A percentile compares a stretch with the other conserved stretches of the same genome.
phyloP scores from a whole-genome alignment of 2,113 vertebrate species.

The Hepsetus odoe region DNA sequence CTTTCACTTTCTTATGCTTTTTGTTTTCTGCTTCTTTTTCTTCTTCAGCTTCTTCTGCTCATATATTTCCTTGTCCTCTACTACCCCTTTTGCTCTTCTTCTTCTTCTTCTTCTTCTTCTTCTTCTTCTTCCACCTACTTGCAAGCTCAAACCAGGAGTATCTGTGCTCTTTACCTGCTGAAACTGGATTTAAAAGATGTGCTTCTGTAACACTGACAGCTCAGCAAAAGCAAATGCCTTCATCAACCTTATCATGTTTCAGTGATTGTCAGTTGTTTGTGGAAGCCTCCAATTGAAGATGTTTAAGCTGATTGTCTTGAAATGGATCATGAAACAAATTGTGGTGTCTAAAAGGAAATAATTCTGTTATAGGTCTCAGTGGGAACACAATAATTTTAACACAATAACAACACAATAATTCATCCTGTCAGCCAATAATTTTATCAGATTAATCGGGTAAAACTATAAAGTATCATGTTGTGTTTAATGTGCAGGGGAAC shows the following conservation, averaged over 20 bases:
- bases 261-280: neutral
- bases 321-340: too few species aligned
- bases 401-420: neutral
- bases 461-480: neutral
- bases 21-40: too few species aligned
- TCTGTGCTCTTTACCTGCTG: neutral
- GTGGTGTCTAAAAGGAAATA: neutral
- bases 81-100: conserved; percentile 19
- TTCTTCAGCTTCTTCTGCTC: too few species aligned
- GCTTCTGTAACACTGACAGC: neutral
- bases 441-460: conserved; percentile 13
- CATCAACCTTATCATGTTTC: neutral
- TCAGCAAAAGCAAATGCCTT: neutral
- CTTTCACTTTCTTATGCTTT: too few species aligned
- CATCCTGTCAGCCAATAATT: neutral
- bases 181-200: neutral
- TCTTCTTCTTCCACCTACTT: neutral
- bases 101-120: neutral
- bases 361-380: too few species aligned
- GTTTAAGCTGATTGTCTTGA: too few species aligned
- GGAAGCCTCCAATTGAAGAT: neutral
- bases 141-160: neutral
- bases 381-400: neutral
- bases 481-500: too few species aligned
- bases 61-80: too few species aligned